phyloP scores from a whole-genome alignment of 2,888 invertebrate species.

The Conchocele bisecta region DNA sequence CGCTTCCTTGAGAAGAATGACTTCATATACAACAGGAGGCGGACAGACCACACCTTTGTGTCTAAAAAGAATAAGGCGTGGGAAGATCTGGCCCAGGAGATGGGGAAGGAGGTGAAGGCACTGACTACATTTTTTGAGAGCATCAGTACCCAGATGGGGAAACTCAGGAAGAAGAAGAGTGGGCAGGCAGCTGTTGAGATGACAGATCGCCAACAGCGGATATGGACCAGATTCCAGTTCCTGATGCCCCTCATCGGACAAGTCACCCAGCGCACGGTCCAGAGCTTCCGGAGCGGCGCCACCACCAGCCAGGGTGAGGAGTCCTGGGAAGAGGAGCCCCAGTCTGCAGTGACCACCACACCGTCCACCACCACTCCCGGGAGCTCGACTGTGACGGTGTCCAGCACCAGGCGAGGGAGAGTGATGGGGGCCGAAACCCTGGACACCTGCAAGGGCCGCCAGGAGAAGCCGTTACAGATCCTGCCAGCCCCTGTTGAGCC shows the following conservation, averaged over 20 bases:
- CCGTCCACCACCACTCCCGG: slow-evolving; percentile 21
- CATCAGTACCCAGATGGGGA: too few species aligned
- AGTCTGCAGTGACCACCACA: slow-evolving; percentile 30
- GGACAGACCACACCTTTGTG: slow-evolving; percentile 32
- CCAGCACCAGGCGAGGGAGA: slow-evolving; percentile 26
- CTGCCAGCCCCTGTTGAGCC: slow-evolving; percentile 37
- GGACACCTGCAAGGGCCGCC: slow-evolving; percentile 39
- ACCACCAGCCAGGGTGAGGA: slow-evolving; percentile 41
- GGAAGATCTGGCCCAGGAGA: slow-evolving; percentile 26
- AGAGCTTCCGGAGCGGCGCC: slow-evolving; percentile 39
- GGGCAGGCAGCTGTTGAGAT: slow-evolving; percentile 40
- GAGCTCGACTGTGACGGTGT: slow-evolving; percentile 35
- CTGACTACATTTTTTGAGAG: too few species aligned
- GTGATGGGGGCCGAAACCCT: slow-evolving; percentile 31
- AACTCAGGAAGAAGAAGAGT: slow-evolving; percentile 26
- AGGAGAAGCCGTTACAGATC: slow-evolving; percentile 39
- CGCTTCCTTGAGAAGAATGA: slow-evolving; percentile 38
- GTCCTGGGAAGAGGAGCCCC: slow-evolving; percentile 30
- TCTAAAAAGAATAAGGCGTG: slow-evolving; percentile 34
- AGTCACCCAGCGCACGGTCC: slow-evolving; percentile 38
- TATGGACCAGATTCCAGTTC: slow-evolving; percentile 34
- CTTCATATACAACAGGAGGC: slow-evolving; percentile 49
- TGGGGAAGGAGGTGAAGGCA: slow-evolving; percentile 66
- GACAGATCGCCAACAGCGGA: slow-evolving; percentile 37
- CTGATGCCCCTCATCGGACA: slow-evolving; percentile 48